Conservation (phyloP, 2,113 vertebrate genomes). For the Sorex fumeus region DNA sequence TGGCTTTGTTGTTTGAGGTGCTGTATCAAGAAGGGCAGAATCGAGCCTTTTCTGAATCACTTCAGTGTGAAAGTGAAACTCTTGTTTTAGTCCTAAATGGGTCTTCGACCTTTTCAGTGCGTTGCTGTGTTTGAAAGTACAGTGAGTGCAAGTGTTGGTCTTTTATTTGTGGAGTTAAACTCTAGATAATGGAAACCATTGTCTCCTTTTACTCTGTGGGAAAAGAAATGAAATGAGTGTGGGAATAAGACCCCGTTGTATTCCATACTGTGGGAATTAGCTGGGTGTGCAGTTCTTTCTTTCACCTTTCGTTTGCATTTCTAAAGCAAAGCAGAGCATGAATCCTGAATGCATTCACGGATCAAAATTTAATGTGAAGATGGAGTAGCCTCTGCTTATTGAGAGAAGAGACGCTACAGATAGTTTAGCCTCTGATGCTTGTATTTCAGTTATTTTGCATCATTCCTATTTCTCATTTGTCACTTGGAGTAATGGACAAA, state of each 20-base stretch:
- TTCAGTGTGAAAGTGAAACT: not conserved
- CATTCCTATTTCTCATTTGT: not conserved
- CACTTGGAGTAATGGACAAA: not conserved
- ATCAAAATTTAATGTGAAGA: not conserved
- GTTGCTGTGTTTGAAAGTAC: not conserved
- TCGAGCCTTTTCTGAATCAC: not conserved
- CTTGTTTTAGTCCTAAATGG: not conserved
- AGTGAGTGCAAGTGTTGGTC: not conserved
- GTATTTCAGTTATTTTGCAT: not conserved
- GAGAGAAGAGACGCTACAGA: not conserved
- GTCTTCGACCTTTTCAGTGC: not conserved
- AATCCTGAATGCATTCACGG: not conserved
- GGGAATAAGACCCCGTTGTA: constrained; percentile 22
- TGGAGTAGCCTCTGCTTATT: not conserved
- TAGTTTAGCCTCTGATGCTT: not conserved
- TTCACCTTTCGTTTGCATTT: not conserved
- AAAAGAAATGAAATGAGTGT: constrained; percentile 38
- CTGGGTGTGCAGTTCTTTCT: not conserved
- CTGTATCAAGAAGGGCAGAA: not conserved
- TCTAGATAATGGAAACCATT: constrained; percentile 29
- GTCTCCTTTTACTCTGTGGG: constrained; percentile 17
- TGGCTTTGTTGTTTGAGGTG: not conserved
- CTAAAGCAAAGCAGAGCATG: not conserved
- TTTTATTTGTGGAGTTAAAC: constrained; percentile 16
- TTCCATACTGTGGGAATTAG: not conserved